Conservation (phyloP, 2,113 vertebrate genomes). For the Glareola pratincola region DNA sequence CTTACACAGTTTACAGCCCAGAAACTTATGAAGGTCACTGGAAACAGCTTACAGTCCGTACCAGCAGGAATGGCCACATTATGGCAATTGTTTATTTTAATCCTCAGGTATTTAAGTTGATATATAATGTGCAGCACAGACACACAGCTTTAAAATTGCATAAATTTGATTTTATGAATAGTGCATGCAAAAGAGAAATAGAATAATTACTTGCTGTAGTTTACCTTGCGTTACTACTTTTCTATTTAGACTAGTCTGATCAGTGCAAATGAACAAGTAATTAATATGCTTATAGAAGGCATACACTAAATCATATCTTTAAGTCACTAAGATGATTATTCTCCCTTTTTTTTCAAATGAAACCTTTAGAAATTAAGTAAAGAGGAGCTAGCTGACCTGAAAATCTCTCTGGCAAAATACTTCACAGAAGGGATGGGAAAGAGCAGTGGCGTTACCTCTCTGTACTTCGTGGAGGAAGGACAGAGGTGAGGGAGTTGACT, state of each 20-base stretch:
- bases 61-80: constrained; percentile 80
- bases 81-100: constrained; percentile 95
- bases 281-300: neutral
- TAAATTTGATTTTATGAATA: neutral
- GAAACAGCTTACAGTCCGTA: constrained; percentile 94
- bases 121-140: neutral
- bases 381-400: constrained; percentile 78
- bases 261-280: neutral
- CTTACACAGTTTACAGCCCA: constrained; percentile 88
- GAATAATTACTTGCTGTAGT: neutral
- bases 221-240: neutral
- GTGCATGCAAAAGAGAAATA: neutral
- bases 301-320: neutral
- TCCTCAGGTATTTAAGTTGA: constrained; percentile 82
- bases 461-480: constrained; percentile 92
- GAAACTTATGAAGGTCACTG: constrained; percentile 94
- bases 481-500: constrained; percentile 80
- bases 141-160: neutral
- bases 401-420: constrained; percentile 79
- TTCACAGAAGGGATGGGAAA: constrained; percentile 86
- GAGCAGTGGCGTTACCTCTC: constrained; percentile 84
- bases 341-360: neutral
- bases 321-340: neutral
- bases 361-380: constrained; percentile 82
- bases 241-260: neutral